Base-by-base conservation (phyloP, 1,140 invertebrate species). In the Rhysida immarginata region DNA sequence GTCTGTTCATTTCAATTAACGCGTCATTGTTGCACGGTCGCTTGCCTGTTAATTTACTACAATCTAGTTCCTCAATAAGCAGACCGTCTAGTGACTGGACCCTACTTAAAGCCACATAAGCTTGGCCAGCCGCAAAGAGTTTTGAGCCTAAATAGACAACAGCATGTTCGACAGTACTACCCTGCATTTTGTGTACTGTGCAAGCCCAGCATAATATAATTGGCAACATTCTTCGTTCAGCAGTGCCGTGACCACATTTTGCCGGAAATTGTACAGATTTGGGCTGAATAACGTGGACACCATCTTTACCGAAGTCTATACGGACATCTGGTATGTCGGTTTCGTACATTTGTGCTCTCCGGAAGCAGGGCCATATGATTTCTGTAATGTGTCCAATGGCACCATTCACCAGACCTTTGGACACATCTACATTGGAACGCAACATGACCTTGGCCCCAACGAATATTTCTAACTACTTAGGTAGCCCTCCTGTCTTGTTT, bases 111-210 rank as follows among this genome's bases (percentile, higher is more conserved):
- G 60, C 56, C 2, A 59, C 60, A 44, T 62, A 61, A 16, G 58
- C 54, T 50, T 62, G 54, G 13, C 58, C 55, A 41, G 23, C 46
- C 14, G 55, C 48, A 48, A 62, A 59, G 16, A 58, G 41, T 26
- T 29, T 44, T 24, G 16, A 14, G 8, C 57, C 57, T 16, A 62
- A 24, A 46, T 61, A 41, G 21, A 62, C 26, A 2, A 60, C 51
- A 1, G 60, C 60, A 23, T 53, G 45, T 16, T 45, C 35, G 8
- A 60, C 42, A 13, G 58, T 69, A 14, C 60, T 64, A 26, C 66
- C 67, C 46, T 71, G 68, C 54, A 70, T 51, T 56, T 71, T 67
- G 25, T 70, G 67, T 2, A 69, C 64, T 8, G 65, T 69, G 11
- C 61, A 62, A 2, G 62, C 69, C 66, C 62, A 68, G 46, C 61